Base-by-base conservation (phyloP, 1,140 invertebrate genomes). In the Bilobella aurantiaca region DNA sequence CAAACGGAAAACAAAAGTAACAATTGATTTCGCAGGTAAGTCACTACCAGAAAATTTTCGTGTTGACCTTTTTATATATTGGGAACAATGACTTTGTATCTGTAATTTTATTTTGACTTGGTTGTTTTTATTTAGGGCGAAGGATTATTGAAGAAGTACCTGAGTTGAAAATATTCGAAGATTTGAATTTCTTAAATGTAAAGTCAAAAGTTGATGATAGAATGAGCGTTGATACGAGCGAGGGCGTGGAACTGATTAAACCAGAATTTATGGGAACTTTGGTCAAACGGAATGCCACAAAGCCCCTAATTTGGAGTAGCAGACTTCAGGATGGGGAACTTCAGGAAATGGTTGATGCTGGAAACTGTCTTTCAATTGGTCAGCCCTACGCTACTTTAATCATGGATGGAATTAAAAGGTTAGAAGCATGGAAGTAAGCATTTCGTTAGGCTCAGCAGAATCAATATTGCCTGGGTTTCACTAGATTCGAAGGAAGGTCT, bases 351-450 rank as follows among this genome's bases (percentile, higher is more conserved):
- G 82, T 83, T 46, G 95, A 98, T 80, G 81, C 87, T 71, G 93
- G 93, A 1, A 79, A 86, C 69, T 97, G 94, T 78, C 78, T 98
- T 3, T 94, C 90, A 74, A 87, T 98, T 86, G 92, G 95, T 79
- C 95, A 98, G 75, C 96, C 96, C 0, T 97, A 90, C 84, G 96
- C 95, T 8, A 93, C 91, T 1, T 79, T 98, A 25, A 79, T 98
- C 0, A 84, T 96, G 2, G 82, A 85, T 27, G 94, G 93, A 59
- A 96, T 97, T 65, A 98, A 97, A 83, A 82, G 82, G 91, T 94
- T 77, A 79, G 80, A 68, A 32, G n/a, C n/a, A n/a, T n/a, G n/a
- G n/a, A n/a, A n/a, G n/a, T n/a, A n/a, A n/a, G n/a, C 18, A 58
- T 30, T 63, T 57, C 12, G 12, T 3, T 8, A 32, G n/a, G n/a